Conservation (phyloP, 2,113 vertebrate genomes). For the Amblyornis subalaris region DNA sequence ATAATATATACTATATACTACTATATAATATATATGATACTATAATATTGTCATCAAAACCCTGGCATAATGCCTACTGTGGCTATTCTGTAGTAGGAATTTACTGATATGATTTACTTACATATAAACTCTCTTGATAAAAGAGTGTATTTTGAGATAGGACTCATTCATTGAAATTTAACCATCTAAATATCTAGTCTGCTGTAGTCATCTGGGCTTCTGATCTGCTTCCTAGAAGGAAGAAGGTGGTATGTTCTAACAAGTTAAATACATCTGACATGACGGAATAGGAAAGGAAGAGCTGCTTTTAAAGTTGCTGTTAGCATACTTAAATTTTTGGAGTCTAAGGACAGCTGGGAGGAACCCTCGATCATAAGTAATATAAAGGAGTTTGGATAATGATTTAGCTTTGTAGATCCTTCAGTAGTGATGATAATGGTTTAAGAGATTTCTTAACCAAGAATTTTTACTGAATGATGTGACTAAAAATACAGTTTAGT, state of each 20-base stretch:
- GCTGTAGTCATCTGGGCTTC: not conserved
- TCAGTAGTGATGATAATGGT: not conserved
- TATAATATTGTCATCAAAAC: not conserved
- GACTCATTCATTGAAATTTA: not conserved
- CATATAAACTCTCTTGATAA: not conserved
- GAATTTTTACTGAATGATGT: not conserved
- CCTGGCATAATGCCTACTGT: not conserved
- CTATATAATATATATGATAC: too few species aligned
- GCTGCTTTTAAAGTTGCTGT: not conserved
- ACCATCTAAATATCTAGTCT: not conserved
- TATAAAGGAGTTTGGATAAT: not conserved
- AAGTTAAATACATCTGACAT: not conserved
- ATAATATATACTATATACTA: too few species aligned
- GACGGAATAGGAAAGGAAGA: not conserved
- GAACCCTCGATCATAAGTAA: rapidly evolving
- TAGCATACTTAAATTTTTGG: not conserved
- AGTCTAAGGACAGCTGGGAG: not conserved
- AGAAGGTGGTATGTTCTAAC: not conserved
- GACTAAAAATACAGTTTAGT: not conserved
- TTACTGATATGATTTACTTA: not conserved
- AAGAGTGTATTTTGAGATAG: not conserved
- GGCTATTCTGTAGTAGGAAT: not conserved
- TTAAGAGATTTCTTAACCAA: not conserved
- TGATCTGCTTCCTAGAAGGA: not conserved
- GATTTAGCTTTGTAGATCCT: not conserved